phyloP scores from a whole-genome alignment of 2,113 vertebrate species.

The Candoia aspera region DNA sequence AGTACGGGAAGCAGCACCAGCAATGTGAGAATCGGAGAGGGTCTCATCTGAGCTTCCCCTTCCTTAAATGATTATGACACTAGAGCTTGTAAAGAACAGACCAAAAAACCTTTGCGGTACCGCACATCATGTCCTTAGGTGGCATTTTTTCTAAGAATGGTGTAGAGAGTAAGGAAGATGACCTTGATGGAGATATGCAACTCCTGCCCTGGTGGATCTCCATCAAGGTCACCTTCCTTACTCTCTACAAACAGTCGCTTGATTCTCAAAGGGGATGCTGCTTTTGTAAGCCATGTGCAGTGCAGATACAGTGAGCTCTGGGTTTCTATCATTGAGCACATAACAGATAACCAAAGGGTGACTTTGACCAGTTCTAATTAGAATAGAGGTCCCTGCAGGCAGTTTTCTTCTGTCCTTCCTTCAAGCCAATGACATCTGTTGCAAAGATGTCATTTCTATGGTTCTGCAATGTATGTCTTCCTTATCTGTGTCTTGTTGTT shows the following conservation, averaged over 20 bases:
- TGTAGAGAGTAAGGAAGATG: background rate
- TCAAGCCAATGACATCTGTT: background rate
- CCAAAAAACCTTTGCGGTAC: background rate
- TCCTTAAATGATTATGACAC: background rate
- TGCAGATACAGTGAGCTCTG: background rate
- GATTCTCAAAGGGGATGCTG: background rate
- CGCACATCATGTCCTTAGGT: background rate
- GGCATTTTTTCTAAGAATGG: background rate
- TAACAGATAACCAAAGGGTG: background rate
- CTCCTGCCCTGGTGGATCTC: background rate
- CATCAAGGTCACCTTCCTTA: background rate
- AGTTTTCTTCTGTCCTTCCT: background rate
- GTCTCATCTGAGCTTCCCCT: background rate
- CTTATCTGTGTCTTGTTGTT: background rate
- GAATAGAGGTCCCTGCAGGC: background rate
- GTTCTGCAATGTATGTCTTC: background rate
- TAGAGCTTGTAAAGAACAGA: background rate
- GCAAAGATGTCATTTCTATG: background rate
- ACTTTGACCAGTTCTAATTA: background rate
- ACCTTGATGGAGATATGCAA: background rate
- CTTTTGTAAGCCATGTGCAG: background rate
- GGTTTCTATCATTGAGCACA: background rate
- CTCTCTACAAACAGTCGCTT: background rate
- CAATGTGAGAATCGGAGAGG: constrained; percentile 20
- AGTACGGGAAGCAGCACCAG: constrained; percentile 69